Conservation (phyloP, 2,888 invertebrate species). For the Argyra leucocephala region DNA sequence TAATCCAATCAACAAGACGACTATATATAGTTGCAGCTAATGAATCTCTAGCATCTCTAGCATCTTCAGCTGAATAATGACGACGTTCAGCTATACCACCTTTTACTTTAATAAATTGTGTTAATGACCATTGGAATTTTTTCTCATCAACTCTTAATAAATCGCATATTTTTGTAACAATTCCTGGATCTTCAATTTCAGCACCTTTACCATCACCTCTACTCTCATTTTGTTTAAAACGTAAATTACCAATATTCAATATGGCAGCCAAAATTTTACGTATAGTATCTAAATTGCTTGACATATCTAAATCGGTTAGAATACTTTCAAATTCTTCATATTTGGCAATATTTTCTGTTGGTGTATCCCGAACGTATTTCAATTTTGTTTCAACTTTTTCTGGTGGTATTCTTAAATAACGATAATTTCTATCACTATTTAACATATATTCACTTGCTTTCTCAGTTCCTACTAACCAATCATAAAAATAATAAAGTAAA, state of each 20-base stretch:
- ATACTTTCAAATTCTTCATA: conserved; percentile 56
- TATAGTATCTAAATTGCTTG: conserved; percentile 59
- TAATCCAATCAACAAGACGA: conserved; percentile 79
- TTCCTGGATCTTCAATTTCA: conserved; percentile 63
- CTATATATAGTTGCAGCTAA: conserved; percentile 76
- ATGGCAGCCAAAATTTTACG: conserved; percentile 65
- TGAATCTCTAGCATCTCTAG: conserved; percentile 73
- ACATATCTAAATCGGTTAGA: conserved; percentile 60
- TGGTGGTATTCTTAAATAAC: conserved; percentile 60
- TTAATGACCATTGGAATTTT: conserved; percentile 75
- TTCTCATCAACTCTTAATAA: conserved; percentile 67
- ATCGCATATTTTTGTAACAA: conserved; percentile 60
- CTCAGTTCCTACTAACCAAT: conserved; percentile 63
- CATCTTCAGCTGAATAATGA: conserved; percentile 67
- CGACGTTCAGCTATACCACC: conserved; percentile 46
- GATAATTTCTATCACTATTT: conserved; percentile 59
- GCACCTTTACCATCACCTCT: conserved; percentile 48
- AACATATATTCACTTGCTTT: conserved; percentile 58
- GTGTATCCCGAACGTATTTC: conserved; percentile 56
- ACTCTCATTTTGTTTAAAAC: conserved; percentile 54
- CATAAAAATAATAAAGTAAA: conserved; percentile 82
- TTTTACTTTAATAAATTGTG: conserved; percentile 71
- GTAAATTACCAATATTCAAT: conserved; percentile 67
- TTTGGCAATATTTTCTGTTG: conserved; percentile 53
- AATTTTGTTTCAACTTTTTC: conserved; percentile 45